phyloP scores from a whole-genome alignment of 2,888 invertebrate genomes.

The Epinotia nisella region DNA sequence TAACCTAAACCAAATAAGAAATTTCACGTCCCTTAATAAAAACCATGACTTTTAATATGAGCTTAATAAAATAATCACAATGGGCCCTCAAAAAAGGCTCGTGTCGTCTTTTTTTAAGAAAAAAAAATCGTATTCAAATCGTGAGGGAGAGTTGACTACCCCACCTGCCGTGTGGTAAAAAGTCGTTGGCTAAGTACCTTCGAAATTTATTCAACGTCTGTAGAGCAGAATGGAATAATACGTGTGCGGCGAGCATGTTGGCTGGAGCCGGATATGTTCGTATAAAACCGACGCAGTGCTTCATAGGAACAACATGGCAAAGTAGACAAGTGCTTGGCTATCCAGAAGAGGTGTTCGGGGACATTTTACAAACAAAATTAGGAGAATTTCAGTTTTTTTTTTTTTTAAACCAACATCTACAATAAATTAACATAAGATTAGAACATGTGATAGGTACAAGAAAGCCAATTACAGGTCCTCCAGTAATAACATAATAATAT shows the following conservation, averaged over 20 bases:
- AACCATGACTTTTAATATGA: constrained; percentile 59
- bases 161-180: constrained; percentile 60
- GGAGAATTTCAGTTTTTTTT: too few relatives aligned
- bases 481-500: too few relatives aligned
- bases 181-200: constrained; percentile 41
- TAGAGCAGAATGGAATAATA: constrained; percentile 15
- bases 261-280: not conserved
- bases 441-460: too few relatives aligned
- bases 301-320: not conserved
- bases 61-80: constrained; percentile 55
- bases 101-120: constrained; percentile 50
- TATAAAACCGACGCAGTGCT: not conserved
- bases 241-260: constrained; percentile 3
- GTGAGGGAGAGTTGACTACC: constrained; percentile 57
- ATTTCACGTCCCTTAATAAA: constrained; percentile 49
- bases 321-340: too few relatives aligned
- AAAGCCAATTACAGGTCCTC: too few relatives aligned
- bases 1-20: constrained; percentile 42
- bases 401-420: too few relatives aligned
- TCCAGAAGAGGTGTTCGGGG: too few relatives aligned
- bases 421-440: too few relatives aligned
- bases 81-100: constrained; percentile 53
- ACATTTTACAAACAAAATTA: too few relatives aligned
- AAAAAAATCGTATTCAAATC: constrained; percentile 70
- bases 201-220: constrained; percentile 31